A percentile compares a stretch with the other conserved stretches of the same genome.
phyloP scores from a whole-genome alignment of 2,797 vertebrate genomes.

The Phalanger gymnotis region DNA sequence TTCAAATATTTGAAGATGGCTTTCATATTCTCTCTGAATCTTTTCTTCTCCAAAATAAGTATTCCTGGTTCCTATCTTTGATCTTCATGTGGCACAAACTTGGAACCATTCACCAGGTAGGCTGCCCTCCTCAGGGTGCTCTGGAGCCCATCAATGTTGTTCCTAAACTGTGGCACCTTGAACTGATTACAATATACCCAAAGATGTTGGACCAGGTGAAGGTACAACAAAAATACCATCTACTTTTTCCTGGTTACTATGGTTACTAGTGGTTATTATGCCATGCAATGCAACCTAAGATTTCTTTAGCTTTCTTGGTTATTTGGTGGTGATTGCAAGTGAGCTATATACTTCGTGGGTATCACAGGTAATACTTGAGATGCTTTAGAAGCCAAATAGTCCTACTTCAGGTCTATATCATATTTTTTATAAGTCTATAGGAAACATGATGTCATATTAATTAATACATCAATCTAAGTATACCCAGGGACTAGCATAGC shows the following conservation, averaged over 20 bases:
- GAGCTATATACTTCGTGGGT: neutral
- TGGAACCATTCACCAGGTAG: neutral
- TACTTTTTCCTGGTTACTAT: neutral
- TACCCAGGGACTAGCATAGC: neutral
- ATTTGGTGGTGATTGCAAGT: neutral
- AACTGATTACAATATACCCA: neutral
- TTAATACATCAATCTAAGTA: neutral
- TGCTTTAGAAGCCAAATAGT: neutral
- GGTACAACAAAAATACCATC: neutral
- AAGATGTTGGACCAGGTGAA: neutral
- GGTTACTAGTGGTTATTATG: neutral
- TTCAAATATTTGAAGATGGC: neutral
- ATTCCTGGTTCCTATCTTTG: neutral
- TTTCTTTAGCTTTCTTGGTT: neutral
- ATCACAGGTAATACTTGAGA: neutral
- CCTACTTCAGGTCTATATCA: neutral
- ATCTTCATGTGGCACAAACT: neutral
- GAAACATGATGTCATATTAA: neutral
- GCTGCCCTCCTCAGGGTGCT: neutral
- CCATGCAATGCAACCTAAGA: neutral
- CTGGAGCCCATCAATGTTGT: neutral
- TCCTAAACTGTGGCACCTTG: neutral
- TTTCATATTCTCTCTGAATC: neutral
- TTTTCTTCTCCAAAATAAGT: neutral
- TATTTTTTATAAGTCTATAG: neutral